Evolutionary conservation across 53 echinoderm and acorn worm genomes (phyloP).

Genomic region (Astropecten irregularis): DNA sequence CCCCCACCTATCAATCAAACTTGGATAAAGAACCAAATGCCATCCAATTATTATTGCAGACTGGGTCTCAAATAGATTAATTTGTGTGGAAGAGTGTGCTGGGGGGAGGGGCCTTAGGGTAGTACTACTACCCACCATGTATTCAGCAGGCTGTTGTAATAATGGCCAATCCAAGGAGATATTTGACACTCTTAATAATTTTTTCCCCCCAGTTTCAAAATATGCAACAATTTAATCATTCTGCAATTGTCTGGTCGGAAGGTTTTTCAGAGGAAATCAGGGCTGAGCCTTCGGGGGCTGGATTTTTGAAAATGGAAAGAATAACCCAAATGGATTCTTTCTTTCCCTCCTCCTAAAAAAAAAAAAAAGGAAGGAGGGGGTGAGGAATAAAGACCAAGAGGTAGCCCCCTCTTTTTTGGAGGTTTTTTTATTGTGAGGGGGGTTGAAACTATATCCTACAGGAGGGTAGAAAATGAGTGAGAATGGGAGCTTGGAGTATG

Average conservation of each 20-base stretch:
- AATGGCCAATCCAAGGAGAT: not conserved
- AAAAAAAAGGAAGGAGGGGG: no score
- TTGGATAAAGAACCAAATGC: not conserved
- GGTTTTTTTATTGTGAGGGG: no score
- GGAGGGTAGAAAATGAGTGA: no score
- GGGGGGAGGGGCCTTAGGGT: not conserved
- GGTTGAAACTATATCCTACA: no score
- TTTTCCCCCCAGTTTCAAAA: not conserved
- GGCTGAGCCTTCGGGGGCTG: slow-evolving; percentile 26
- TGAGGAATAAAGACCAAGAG: no score
- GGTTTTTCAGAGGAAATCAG: not conserved
- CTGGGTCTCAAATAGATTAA: slow-evolving; percentile 9
- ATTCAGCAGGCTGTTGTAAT: not conserved
- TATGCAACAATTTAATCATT: not conserved
- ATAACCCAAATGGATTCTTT: slow-evolving; percentile 11
- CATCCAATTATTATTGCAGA: slow-evolving; percentile 17
- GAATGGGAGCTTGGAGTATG: no score
- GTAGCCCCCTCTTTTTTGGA: no score
- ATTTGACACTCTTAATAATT: not conserved
- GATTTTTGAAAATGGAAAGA: slow-evolving; percentile 37
- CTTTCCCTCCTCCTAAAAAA: no score
- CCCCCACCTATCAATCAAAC: slow-evolving; percentile 44
- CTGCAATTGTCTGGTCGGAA: not conserved
- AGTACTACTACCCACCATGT: not conserved
- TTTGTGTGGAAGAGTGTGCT: not conserved